Evolutionary conservation across 2,888 invertebrate species (phyloP), one percentile per base, ranked within the genome.

Genomic region (Drosophila cognata): DNA sequence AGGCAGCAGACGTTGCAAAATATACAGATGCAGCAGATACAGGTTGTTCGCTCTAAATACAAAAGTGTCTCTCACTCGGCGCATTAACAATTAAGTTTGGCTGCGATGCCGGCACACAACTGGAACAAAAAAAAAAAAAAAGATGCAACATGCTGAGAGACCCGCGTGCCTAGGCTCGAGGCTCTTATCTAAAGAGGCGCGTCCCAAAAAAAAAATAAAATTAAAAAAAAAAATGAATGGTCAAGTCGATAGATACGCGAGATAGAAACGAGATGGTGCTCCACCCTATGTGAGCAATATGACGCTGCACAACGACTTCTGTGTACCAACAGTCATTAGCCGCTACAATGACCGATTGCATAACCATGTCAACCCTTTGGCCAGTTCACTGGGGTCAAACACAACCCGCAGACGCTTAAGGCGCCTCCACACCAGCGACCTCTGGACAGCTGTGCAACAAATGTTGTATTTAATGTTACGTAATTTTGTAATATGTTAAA

Each of bases 161-260:
- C 61, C 38, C 21, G 31, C 11, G 29, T 35, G 46, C 13, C 66
- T 65, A 43, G 71, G 13, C 50, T 48, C 36, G 59, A 62, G 62
- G 16, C 61, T 58, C 77, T 87, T 87, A 87, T 90, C 90, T 87
- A 89, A 87, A 87, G 90, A 87, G 87, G 88, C 82, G 89, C 87
- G 82, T 89, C 90, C 89, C 77, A 79, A 89, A 82, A 86, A 77
- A 84, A 84, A 84, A 25, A 48, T 77, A 77, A 88, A 85, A 89
- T 74, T 77, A 74, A 88, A 88, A 85, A 89, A 75, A 86, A 79
- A 87, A 76, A 88, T 73, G 80, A 89, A 85, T 89, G 85, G 86
- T 88, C 89, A 88, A 84, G 89, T 89, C 89, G 82, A 71, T 73
- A 89, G 89, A 89, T 82, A 81, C 29, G 36, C 28, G 10, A 33